A percentile compares a stretch with the other conserved stretches of the same genome.
phyloP scores from a whole-genome alignment of 53 echinoderm and acorn worm species.

The Pentamera pediparva region DNA sequence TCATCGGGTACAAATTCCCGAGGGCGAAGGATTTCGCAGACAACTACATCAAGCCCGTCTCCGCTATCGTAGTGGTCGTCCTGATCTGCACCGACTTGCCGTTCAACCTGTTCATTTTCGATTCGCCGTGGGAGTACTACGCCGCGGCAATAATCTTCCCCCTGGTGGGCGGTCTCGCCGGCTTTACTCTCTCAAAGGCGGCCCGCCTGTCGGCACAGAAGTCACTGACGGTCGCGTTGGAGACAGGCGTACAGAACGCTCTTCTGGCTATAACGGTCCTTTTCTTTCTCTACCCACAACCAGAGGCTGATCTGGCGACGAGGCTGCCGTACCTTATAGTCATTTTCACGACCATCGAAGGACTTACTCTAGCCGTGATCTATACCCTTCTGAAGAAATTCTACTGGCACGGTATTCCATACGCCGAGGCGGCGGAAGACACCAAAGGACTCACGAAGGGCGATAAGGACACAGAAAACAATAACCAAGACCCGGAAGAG shows the following conservation, averaged over 20 bases:
- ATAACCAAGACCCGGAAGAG: slow-evolving; percentile 15
- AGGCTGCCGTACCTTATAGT: slow-evolving; percentile 68
- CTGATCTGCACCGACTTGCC: slow-evolving; percentile 59
- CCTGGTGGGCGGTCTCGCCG: slow-evolving; percentile 56
- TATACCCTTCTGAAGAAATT: slow-evolving; percentile 49
- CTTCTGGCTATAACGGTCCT: slow-evolving; percentile 78
- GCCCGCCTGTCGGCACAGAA: slow-evolving; percentile 44
- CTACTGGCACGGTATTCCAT: slow-evolving; percentile 44
- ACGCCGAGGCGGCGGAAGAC: slow-evolving; percentile 7
- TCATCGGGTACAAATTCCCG: slow-evolving; percentile 67
- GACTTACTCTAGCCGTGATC: slow-evolving; percentile 39
- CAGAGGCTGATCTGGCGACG: slow-evolving; percentile 77
- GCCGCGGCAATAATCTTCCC: slow-evolving; percentile 64
- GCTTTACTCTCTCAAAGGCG: slow-evolving; percentile 55
- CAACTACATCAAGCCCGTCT: slow-evolving; percentile 75
- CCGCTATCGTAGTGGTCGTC: slow-evolving; percentile 59
- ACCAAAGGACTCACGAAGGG: slow-evolving; percentile 10
- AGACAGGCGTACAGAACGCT: slow-evolving; percentile 88
- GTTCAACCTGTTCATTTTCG: slow-evolving; percentile 73
- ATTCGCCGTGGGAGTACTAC: slow-evolving; percentile 62
- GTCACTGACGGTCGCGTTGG: slow-evolving; percentile 72
- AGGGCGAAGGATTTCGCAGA: slow-evolving; percentile 46
- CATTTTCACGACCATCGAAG: slow-evolving; percentile 66
- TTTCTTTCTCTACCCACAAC: slow-evolving; percentile 72
- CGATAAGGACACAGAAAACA: slow-evolving; percentile 15